A percentile compares a stretch with the other conserved stretches of the same genome.
Evolutionary conservation across 2,888 invertebrate genomes (phyloP).

Genomic region (Caenorhabditis macrosperma): DNA sequence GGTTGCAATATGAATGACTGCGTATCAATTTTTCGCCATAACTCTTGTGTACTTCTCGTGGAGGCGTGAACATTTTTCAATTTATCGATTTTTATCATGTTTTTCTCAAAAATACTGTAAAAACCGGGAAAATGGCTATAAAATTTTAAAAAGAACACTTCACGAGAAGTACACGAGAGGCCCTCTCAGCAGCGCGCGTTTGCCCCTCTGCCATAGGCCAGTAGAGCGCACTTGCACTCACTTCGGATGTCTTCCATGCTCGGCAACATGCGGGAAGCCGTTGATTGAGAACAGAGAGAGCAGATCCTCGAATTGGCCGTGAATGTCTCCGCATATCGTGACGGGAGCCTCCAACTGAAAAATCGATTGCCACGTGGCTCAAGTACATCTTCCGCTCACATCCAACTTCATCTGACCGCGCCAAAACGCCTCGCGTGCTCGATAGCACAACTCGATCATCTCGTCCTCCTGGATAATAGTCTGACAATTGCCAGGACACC

Average conservation of each 20-base stretch:
- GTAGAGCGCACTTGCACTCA: no score
- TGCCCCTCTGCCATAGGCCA: no score
- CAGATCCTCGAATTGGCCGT: constrained; percentile 89
- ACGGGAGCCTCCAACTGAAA: constrained; percentile 91
- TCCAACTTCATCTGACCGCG: constrained; percentile 31
- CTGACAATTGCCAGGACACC: constrained; percentile 66
- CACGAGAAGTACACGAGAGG: no score
- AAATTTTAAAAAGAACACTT: no score
- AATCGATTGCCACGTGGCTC: background rate
- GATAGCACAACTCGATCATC: constrained; percentile 72
- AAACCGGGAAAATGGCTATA: no score
- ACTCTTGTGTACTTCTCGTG: no score
- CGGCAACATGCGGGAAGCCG: constrained; percentile 60
- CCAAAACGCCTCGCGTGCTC: constrained; percentile 55
- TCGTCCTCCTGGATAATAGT: constrained; percentile 71
- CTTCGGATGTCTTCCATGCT: constrained; percentile 9
- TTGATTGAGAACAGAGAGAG: constrained; percentile 67
- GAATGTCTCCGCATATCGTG: constrained; percentile 98
- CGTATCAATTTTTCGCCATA: background rate
- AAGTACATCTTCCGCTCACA: background rate
- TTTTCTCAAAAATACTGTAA: no score
- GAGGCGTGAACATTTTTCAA: no score
- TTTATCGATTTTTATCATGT: no score
- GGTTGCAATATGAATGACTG: background rate
- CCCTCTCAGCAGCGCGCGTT: no score